Evolutionary conservation across 2,797 vertebrate genomes (phyloP), one percentile per base, ranked within the genome.

Genomic region (Smutsia temminckii): DNA sequence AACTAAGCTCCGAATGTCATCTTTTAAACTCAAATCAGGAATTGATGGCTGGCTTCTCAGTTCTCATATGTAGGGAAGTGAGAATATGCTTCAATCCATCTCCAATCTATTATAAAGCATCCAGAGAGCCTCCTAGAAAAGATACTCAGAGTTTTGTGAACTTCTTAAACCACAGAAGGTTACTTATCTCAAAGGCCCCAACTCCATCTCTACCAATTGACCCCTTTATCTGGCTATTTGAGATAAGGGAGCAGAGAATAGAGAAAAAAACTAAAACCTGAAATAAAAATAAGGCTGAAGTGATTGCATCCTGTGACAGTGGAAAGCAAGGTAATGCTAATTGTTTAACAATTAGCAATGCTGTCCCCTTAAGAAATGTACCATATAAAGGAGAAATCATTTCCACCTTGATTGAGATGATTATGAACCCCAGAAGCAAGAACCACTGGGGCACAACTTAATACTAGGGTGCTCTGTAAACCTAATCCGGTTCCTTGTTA

Each of bases 21-120:
- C 37, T 88, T 96, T 93, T 96, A 88, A 95, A 94, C 72, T 59
- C 72, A 77, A n/a, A 95, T 77, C 42, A 53, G 88, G 59, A 85
- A 90, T 64, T 85, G 74, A 92, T 32, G 32, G n/a, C 72, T 57
- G 83, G 57, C 32, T 14, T 92, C 81, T 93, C 53, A 3, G 63
- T 89, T 79, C 49, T 78, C 87, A 92, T 53, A 88, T 53, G 25
- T 27, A 69, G 42, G 46, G 23, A 63, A 68, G 59, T 7, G 53
- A 84, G 64, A 83, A 81, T 74, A 95, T 14, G 51, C 83, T 81
- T 92, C 55, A 85, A 29, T 89, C 83, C 68, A 71, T 79, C 53
- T 74, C 20, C 32, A 90, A 6, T 72, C 40, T 57, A 74, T 69
- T 49, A 55, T 46, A 49, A 92, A 91, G 90, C 40, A 37, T 40